A percentile compares a stretch with the other conserved stretches of the same genome.
Evolutionary conservation across 2,797 vertebrate species (phyloP).

Genomic region (Chaetophractus vellerosus): DNA sequence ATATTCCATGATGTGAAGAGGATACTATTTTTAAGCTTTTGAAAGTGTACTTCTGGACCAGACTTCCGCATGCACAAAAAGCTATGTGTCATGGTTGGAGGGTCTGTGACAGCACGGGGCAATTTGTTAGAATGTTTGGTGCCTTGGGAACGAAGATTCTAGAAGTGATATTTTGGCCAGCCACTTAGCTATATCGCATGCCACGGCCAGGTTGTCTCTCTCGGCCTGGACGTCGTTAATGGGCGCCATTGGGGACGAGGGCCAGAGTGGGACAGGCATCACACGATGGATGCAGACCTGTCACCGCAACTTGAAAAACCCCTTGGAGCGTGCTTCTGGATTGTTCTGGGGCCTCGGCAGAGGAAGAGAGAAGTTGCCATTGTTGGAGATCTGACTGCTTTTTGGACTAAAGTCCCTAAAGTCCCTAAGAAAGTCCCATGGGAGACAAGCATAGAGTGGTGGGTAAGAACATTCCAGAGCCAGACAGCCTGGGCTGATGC

Average conservation of each 20-base stretch:
- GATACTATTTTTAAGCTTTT: neutral
- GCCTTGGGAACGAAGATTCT: neutral
- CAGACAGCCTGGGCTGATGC: neutral
- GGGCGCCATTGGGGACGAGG: too few species aligned
- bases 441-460: neutral
- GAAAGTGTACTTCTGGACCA: neutral
- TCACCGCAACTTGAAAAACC: neutral
- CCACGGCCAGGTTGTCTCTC: neutral
- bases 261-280: fast-evolving
- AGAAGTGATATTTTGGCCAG: neutral
- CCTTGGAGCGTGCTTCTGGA: neutral
- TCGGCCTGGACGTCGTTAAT: too few species aligned
- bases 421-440: neutral
- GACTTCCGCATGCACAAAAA: neutral
- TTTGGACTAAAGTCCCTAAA: neutral
- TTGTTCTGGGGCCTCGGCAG: neutral
- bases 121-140: neutral
- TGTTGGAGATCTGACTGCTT: neutral
- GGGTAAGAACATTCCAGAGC: neutral
- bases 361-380: neutral
- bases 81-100: neutral
- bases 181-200: neutral
- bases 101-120: neutral
- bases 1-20: neutral
- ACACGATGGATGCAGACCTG: fast-evolving